Percentiles rank a stretch among this genome's conserved stretches.
phyloP scores from a whole-genome alignment of 2,113 vertebrate genomes.

The Gorsachius goisagi region DNA sequence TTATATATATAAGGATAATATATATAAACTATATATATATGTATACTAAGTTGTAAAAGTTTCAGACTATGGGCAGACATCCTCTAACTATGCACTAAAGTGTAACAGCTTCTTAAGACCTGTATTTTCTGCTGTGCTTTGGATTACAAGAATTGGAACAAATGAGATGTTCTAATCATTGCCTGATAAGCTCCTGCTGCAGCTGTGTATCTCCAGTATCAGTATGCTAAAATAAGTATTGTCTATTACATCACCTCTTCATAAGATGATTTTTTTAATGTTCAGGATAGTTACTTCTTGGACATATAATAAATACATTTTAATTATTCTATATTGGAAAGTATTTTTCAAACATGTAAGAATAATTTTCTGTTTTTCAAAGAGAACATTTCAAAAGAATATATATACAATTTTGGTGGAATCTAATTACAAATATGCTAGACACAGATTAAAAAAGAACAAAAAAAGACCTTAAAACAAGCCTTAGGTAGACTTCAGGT shows the following conservation, averaged over 20 bases:
- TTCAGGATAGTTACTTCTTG: neutral
- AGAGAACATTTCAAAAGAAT: neutral
- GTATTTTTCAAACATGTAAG: neutral
- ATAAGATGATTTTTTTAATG: neutral
- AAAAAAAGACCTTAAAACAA: neutral
- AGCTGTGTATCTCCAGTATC: neutral
- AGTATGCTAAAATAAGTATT: neutral
- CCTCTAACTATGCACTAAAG: neutral
- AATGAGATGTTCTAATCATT: neutral
- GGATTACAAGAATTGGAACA: neutral
- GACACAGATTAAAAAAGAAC: neutral
- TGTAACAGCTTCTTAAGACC: neutral
- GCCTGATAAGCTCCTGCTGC: neutral
- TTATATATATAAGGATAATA: neutral
- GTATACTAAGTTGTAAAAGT: neutral
- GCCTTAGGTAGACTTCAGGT: neutral
- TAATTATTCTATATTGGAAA: neutral
- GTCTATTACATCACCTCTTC: neutral
- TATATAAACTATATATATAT: neutral
- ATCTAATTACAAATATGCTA: neutral
- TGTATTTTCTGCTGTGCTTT: neutral
- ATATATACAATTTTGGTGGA: neutral
- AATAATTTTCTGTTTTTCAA: neutral
- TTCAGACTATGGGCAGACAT: neutral
- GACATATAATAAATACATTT: neutral